Evolutionary conservation across 2,888 invertebrate genomes (phyloP).

Genomic region (Chloroclysta siterata): DNA sequence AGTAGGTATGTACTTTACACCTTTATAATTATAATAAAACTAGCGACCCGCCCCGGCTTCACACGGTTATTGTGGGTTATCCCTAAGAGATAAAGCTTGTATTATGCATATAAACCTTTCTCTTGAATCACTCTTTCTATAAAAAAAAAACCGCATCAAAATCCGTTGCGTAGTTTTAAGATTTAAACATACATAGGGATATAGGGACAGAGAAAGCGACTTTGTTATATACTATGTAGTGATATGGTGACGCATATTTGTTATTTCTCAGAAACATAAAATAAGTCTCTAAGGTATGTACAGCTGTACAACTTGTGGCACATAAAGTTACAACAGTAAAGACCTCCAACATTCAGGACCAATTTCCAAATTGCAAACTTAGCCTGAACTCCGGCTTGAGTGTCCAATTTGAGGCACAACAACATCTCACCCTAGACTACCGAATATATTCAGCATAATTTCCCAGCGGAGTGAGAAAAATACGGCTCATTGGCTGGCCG

Average conservation of each 20-base stretch:
- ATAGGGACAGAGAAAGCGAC: no score
- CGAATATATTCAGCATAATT: conserved; percentile 53
- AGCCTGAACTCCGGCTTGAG: conserved; percentile 23
- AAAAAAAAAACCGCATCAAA: no score
- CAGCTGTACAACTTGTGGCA: conserved; percentile 19
- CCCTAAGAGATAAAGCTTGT: no score
- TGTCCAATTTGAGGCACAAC: conserved; percentile 32
- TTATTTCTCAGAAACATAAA: not conserved
- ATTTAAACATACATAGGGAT: no score
- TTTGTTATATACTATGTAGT: no score
- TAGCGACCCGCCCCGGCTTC: no score
- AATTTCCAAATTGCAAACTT: conserved; percentile 32
- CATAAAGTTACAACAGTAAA: conserved; percentile 17
- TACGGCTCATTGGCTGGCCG: conserved; percentile 56
- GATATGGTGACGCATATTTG: not conserved
- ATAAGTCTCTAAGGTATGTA: not conserved
- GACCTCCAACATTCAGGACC: conserved; percentile 23
- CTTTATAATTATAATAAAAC: no score
- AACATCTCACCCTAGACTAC: conserved; percentile 30
- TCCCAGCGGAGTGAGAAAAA: conserved; percentile 63
- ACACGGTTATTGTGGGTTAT: no score
- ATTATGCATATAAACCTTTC: no score
- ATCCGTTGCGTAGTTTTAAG: no score
- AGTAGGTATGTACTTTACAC: no score
- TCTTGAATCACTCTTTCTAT: no score